Evolutionary conservation across 2,797 vertebrate genomes (phyloP).

Genomic region (Tokudaia muenninki): DNA sequence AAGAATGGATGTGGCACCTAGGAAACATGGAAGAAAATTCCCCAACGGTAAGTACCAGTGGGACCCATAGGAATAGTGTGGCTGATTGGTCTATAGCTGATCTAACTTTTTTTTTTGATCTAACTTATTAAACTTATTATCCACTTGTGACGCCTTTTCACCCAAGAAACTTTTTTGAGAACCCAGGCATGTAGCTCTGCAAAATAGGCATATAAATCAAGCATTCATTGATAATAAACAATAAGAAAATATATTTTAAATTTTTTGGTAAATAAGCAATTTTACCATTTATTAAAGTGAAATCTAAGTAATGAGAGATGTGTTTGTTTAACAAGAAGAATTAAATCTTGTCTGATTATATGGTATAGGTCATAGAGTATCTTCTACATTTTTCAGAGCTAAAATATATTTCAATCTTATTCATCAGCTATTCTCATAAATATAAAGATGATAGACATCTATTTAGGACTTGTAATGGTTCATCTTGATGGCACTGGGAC

Average conservation of each 20-base stretch:
- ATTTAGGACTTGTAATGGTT: not conserved
- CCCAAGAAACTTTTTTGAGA: not conserved
- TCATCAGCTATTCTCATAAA: not conserved
- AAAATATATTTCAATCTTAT: not conserved
- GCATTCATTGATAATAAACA: not conserved
- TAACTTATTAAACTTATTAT: not conserved
- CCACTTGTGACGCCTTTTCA: not conserved
- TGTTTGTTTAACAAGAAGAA: conserved; percentile 1
- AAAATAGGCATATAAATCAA: not conserved
- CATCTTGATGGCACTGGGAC: not conserved
- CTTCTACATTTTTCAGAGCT: not conserved
- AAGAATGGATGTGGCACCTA: not conserved
- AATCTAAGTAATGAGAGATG: not conserved
- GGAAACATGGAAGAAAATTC: not conserved
- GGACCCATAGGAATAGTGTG: not conserved
- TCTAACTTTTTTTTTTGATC: not conserved
- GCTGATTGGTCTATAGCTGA: not conserved
- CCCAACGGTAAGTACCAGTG: not conserved
- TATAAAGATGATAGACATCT: not conserved
- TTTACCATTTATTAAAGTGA: not conserved
- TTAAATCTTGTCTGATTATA: not conserved
- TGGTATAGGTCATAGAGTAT: not conserved
- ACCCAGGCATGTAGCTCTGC: not conserved
- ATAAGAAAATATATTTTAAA: not conserved
- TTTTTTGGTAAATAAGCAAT: not conserved